Evolutionary conservation across 1,140 invertebrate genomes (phyloP).

Genomic region (Pemphigus obesinymphae): DNA sequence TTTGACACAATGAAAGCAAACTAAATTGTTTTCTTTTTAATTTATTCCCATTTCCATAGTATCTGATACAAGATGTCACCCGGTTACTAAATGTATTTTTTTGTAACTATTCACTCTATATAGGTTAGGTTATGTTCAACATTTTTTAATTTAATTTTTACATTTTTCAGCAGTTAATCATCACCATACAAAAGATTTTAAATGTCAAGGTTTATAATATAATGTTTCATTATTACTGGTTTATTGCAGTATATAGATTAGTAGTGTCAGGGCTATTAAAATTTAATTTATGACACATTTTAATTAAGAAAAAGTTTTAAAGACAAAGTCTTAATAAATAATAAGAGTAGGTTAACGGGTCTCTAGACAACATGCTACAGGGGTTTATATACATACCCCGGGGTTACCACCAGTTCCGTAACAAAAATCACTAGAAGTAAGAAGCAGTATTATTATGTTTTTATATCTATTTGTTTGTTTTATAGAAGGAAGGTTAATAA

Average conservation of each 20-base stretch:
- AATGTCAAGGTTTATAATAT: neutral
- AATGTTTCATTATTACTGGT: neutral
- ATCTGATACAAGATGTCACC: no score
- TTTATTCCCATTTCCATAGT: no score
- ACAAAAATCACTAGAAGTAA: neutral
- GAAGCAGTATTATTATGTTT: neutral
- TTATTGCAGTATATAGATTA: neutral
- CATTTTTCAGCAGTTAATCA: neutral
- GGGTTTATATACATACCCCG: neutral
- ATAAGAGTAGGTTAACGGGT: neutral
- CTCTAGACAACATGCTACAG: neutral
- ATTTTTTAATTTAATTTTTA: no score
- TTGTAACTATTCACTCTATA: no score
- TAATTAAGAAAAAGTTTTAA: slow-evolving; percentile 13
- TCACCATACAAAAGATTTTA: neutral
- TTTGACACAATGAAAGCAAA: no score
- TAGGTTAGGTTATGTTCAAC: no score
- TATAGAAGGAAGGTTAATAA: neutral
- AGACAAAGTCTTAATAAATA: neutral
- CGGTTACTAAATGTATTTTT: no score
- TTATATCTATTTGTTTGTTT: neutral
- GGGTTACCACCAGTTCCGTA: neutral
- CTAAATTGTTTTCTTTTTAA: no score
- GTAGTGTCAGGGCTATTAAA: neutral
- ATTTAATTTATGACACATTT: slow-evolving; percentile 13